Conservation (phyloP, 2,113 vertebrate species). For the Mus spicilegus region DNA sequence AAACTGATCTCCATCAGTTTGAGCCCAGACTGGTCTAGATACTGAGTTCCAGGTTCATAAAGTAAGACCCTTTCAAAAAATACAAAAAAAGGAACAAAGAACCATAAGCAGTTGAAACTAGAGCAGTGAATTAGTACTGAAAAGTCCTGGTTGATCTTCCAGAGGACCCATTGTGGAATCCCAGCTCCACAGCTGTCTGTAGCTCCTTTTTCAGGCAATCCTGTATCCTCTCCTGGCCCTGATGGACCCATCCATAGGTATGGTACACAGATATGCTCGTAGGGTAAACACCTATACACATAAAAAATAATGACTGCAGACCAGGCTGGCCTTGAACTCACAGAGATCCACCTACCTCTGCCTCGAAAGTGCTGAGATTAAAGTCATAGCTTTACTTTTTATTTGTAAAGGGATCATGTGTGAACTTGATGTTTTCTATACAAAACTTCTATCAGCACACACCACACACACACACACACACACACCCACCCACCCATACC, state of each 20-base stretch:
- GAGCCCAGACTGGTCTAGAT: neutral
- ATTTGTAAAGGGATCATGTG: neutral
- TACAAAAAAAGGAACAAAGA: neutral
- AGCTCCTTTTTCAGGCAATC: neutral
- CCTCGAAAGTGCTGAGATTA: neutral
- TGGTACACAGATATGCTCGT: neutral
- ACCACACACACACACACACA: too few species aligned
- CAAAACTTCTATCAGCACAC: neutral
- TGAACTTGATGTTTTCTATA: conserved; percentile 29
- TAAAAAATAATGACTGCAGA: neutral
- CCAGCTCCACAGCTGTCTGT: neutral
- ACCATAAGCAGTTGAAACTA: neutral
- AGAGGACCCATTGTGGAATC: neutral
- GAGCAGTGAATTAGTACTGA: neutral
- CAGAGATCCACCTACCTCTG: neutral
- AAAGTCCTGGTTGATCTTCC: neutral
- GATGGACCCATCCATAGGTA: neutral
- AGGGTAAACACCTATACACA: neutral
- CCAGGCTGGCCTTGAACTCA: neutral
- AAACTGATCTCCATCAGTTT: neutral
- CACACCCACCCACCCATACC: neutral
- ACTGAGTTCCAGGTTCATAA: neutral
- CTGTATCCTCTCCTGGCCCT: neutral
- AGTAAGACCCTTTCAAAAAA: neutral
- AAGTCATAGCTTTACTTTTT: neutral